Evolutionary conservation across 1,140 invertebrate species (phyloP), one percentile per base, ranked within the genome.

Genomic region (Cydia splendana): DNA sequence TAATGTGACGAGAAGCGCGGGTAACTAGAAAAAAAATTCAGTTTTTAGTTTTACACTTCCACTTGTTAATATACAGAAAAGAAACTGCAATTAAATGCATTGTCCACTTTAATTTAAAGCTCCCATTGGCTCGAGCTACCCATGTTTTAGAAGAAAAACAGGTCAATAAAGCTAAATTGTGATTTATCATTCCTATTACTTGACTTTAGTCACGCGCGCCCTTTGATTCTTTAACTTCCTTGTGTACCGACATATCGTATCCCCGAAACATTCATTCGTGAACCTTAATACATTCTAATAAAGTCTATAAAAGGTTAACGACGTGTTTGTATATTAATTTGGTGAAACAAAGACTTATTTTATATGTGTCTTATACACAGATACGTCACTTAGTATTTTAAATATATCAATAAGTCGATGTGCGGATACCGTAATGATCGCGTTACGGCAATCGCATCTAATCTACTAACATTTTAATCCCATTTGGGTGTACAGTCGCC

Each of bases 191-290:
- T 7, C 2, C 18, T 62, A 62, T 62, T 62, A 62, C 57, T 62
- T 62, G 20, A 62, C 57, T 62, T 62, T 24, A n/a, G 57, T 62
- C 57, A 62, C 57, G 57, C 57, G 18, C 57, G 57, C 57, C 57
- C 57, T 62, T 62, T 62, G 57, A n/a, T 57, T 57, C 0, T 15
- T 18, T 18, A 57, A 24, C 15, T 24, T 24, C 57, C 57, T 62
- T 24, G 51, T 53, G 51, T 13, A 4, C 45, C 45, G 45, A 15
- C 45, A 48, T 48, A 15, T 48, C 13, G 13, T 6, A 7, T 18
- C 51, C 51, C n/a, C 6, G 15, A 53, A 53, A 3, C 2, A 18
- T 62, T 24, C 7, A 6, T 24, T 62, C 57, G 7, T 62, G 20
- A 20, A 24, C 20, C 10, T 24, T 62, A 62, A 10, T 62, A 62